Conservation (phyloP, 2,797 vertebrate species). For the Moxostoma hubbsi region DNA sequence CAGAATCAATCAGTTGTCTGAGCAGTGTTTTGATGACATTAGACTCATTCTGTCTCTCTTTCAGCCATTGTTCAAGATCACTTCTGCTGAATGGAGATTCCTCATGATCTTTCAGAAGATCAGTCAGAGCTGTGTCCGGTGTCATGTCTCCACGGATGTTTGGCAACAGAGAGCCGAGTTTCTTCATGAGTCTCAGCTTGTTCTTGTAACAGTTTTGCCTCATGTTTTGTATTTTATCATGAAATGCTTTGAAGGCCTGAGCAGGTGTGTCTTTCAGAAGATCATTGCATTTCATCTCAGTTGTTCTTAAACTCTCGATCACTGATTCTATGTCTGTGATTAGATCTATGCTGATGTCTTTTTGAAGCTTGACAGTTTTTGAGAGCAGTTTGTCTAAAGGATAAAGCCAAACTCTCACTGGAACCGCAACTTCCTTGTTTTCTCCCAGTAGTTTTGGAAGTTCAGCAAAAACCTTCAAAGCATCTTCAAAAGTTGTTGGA, state of each 20-base stretch:
- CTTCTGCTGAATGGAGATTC: slow-evolving; percentile 60
- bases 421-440: slow-evolving; percentile 39
- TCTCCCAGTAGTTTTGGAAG: slow-evolving; percentile 41
- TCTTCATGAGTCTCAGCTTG: not conserved
- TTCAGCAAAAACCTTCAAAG: slow-evolving; percentile 31
- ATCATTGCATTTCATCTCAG: slow-evolving; percentile 61
- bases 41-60: slow-evolving; percentile 59
- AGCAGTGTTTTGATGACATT: slow-evolving; percentile 49
- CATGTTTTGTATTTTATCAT: not conserved
- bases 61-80: slow-evolving; percentile 62
- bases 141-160: slow-evolving; percentile 49
- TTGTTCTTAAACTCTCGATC: slow-evolving; percentile 40
- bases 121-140: slow-evolving; percentile 51
- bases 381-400: slow-evolving; percentile 24
- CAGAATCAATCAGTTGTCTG: slow-evolving; percentile 51
- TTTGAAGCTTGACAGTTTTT: slow-evolving; percentile 6
- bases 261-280: slow-evolving; percentile 26
- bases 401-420: slow-evolving; percentile 46
- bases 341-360: slow-evolving; percentile 36
- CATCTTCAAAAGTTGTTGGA: slow-evolving; percentile 43
- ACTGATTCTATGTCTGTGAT: not conserved
- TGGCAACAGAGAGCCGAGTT: slow-evolving; percentile 23
- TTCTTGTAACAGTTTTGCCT: not conserved
- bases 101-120: slow-evolving; percentile 50
- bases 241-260: not conserved